Percentiles rank a stretch among this genome's conserved stretches.
phyloP scores from a whole-genome alignment of 2,113 vertebrate genomes.

The Megaleporinus macrocephalus region DNA sequence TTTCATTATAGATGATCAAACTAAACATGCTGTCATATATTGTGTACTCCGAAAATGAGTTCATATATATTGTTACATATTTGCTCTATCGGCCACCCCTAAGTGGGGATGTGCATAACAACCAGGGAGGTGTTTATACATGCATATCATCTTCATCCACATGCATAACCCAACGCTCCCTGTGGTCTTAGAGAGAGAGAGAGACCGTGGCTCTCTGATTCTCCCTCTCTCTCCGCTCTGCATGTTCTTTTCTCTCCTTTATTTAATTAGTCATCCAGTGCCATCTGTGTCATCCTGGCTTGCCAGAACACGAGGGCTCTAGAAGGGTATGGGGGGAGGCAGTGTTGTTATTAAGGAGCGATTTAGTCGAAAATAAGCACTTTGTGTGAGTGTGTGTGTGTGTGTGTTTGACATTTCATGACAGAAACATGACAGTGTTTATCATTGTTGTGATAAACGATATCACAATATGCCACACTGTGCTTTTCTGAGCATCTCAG shows the following conservation, averaged over 20 bases:
- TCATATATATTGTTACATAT: too few relatives aligned
- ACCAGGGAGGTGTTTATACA: not conserved
- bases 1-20: too few relatives aligned
- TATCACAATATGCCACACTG: too few relatives aligned
- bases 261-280: constrained; percentile 52
- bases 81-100: too few relatives aligned
- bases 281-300: constrained; percentile 49
- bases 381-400: not conserved
- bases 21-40: too few relatives aligned
- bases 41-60: too few relatives aligned
- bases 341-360: constrained; percentile 17
- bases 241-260: constrained; percentile 43
- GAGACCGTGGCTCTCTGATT: not conserved
- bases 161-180: not conserved
- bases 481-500: too few relatives aligned
- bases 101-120: not conserved
- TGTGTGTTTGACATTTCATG: too few relatives aligned
- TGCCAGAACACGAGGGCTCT: constrained; percentile 22
- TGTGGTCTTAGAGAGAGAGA: not conserved
- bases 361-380: not conserved
- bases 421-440: too few relatives aligned
- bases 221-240: constrained; percentile 31
- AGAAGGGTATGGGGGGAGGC: not conserved
- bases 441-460: too few relatives aligned
- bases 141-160: constrained; percentile 19